Evolutionary conservation across 2,888 invertebrate genomes (phyloP).

Genomic region (Diploptera punctata): DNA sequence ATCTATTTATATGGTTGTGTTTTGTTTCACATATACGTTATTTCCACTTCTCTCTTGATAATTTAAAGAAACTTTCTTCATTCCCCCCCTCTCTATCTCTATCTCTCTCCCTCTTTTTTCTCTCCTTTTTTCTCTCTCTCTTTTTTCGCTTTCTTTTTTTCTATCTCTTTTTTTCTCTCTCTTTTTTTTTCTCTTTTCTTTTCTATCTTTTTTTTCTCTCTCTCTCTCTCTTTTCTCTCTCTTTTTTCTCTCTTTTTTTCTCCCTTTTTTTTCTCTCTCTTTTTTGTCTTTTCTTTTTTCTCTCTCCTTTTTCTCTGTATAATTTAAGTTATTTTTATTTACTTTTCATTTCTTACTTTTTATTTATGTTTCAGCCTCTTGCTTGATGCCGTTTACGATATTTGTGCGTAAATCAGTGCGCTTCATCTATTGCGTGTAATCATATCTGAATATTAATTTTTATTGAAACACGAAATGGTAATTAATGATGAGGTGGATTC

Average conservation of each 20-base stretch:
- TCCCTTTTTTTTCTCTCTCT: not conserved
- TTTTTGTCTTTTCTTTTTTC: not conserved
- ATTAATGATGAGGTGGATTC: no score
- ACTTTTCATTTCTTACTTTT: not conserved
- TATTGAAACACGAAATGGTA: no score
- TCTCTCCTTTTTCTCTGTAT: not conserved
- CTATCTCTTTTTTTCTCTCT: not conserved
- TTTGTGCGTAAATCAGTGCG: no score
- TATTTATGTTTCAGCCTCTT: no score
- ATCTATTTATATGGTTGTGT: not conserved
- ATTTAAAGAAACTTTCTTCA: not conserved
- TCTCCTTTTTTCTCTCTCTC: not conserved
- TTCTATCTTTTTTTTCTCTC: not conserved
- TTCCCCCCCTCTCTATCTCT: no score
- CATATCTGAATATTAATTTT: no score
- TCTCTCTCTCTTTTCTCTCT: not conserved
- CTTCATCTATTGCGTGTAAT: no score
- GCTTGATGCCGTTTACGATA: no score
- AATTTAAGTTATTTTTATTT: not conserved
- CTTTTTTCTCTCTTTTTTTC: not conserved
- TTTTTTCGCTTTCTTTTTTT: no score
- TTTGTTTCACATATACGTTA: not conserved
- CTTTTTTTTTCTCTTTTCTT: not conserved
- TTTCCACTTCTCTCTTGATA: not conserved
- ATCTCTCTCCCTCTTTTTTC: not conserved